A percentile compares a stretch with the other conserved stretches of the same genome.
Evolutionary conservation across 2,113 vertebrate species (phyloP).

Genomic region (Mesembrinibis cayennensis): DNA sequence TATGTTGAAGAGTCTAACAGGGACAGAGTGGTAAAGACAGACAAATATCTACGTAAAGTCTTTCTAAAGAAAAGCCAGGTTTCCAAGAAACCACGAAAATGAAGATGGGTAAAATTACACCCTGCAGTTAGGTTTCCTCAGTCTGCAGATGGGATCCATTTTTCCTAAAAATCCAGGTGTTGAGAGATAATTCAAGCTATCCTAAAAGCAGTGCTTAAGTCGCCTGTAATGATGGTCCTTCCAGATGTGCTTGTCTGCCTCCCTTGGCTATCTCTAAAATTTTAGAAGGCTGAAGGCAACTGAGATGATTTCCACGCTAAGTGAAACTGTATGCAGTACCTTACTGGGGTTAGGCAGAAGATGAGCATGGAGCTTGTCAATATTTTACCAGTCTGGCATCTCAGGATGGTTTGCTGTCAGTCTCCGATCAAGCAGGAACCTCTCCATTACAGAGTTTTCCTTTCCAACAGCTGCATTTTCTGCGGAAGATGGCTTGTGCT

Average conservation of each 20-base stretch:
- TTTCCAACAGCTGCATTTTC: background rate
- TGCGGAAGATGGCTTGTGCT: background rate
- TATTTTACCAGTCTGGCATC: background rate
- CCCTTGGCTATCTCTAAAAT: background rate
- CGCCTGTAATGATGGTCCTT: background rate
- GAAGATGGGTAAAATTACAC: background rate
- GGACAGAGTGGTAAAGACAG: background rate
- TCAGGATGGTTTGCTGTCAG: background rate
- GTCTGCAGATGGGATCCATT: background rate
- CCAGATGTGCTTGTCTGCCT: background rate
- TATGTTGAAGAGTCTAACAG: background rate
- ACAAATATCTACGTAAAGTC: background rate
- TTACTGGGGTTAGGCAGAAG: background rate
- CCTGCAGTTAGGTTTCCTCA: background rate
- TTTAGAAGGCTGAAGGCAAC: background rate
- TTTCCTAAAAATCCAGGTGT: background rate
- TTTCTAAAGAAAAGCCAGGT: background rate
- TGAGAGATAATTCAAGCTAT: background rate
- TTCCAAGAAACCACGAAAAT: background rate
- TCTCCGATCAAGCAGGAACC: background rate
- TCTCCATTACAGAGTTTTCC: background rate
- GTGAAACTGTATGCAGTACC: background rate
- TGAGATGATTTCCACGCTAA: background rate
- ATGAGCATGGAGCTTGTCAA: background rate
- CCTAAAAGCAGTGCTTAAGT: background rate